Percentiles rank a stretch among this genome's conserved stretches.
Evolutionary conservation across 2,797 vertebrate genomes (phyloP).

Genomic region (Antrozous pallidus): DNA sequence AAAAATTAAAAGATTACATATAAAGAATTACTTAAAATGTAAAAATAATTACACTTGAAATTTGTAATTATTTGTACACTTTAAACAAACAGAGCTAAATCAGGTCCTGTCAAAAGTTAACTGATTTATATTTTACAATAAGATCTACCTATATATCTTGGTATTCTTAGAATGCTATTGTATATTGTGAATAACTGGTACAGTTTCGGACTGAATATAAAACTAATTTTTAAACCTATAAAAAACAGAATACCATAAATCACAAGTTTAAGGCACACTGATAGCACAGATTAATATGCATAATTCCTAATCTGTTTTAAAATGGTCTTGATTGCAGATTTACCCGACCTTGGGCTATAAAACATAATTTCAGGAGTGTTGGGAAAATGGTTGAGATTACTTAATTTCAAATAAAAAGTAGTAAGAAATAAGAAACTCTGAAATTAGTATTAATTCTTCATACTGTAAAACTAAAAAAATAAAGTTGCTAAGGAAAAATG

Average conservation of each 20-base stretch:
- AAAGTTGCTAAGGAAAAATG: not conserved
- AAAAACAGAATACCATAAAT: slow-evolving; percentile 5
- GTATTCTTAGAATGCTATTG: not conserved
- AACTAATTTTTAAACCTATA: slow-evolving; percentile 32
- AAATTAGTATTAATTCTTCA: slow-evolving; percentile 10
- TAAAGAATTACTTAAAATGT: not conserved
- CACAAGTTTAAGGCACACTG: slow-evolving; percentile 8
- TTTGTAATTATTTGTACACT: slow-evolving; percentile 44
- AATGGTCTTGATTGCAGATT: not conserved
- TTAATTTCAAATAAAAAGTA: slow-evolving; percentile 35
- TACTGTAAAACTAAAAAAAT: slow-evolving; percentile 10
- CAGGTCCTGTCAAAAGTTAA: not conserved
- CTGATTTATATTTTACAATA: not conserved
- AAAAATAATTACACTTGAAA: not conserved
- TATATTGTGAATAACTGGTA: slow-evolving; percentile 24
- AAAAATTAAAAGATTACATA: not conserved
- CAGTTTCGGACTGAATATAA: not conserved
- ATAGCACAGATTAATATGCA: slow-evolving; percentile 24
- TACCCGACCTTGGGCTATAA: not conserved
- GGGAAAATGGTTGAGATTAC: not conserved
- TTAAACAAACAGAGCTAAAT: slow-evolving; percentile 1
- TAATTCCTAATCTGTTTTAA: slow-evolving; percentile 20
- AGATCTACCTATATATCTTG: not conserved
- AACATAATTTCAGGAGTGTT: not conserved
- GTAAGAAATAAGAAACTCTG: not conserved